A percentile compares a stretch with the other conserved stretches of the same genome.
Conservation (phyloP, 2,888 invertebrate species). For the Agrotis clavis region DNA sequence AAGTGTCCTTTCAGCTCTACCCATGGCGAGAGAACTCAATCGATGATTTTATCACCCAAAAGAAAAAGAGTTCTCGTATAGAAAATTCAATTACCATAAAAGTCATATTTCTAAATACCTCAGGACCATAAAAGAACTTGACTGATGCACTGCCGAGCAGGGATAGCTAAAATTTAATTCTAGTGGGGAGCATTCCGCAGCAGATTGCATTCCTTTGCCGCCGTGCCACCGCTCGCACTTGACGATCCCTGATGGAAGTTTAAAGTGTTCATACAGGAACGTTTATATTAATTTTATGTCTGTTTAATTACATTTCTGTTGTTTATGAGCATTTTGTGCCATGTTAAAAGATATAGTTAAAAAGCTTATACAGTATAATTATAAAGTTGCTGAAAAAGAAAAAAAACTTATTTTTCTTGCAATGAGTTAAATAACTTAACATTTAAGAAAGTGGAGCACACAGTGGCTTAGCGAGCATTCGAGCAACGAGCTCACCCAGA, state of each 20-base stretch:
- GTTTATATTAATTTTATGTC: conserved; percentile 43
- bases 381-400: background rate
- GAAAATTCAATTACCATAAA: conserved; percentile 56
- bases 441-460: too few species aligned
- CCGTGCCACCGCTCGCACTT: conserved; percentile 70
- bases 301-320: conserved; percentile 10
- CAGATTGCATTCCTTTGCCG: conserved; percentile 88
- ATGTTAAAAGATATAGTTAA: background rate
- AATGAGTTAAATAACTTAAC: too few species aligned
- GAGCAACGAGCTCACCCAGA: too few species aligned
- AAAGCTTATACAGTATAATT: background rate
- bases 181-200: conserved; percentile 83
- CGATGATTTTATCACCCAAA: too few species aligned
- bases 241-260: conserved; percentile 75
- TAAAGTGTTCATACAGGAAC: conserved; percentile 62
- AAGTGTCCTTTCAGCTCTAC: too few species aligned
- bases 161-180: conserved; percentile 85
- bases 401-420: too few species aligned
- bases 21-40: too few species aligned
- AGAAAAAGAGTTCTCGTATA: background rate
- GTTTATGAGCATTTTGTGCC: background rate
- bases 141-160: conserved; percentile 64
- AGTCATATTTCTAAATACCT: conserved; percentile 55
- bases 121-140: conserved; percentile 50
- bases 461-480: too few species aligned